Evolutionary conservation across 2,888 invertebrate species (phyloP), one percentile per base, ranked within the genome.

Genomic region (Lochmaea capreae): DNA sequence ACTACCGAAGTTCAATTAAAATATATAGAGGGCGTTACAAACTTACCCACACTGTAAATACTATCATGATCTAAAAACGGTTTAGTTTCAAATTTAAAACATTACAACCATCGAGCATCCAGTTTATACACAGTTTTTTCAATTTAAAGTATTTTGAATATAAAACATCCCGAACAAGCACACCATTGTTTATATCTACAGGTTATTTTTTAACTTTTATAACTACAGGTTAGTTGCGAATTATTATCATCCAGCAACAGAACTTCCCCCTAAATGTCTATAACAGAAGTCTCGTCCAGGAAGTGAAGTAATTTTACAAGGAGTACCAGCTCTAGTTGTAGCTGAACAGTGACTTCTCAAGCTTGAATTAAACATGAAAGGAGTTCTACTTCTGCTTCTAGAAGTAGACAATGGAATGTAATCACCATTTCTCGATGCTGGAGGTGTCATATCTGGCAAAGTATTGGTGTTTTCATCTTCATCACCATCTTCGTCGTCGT

Each of bases 201-300:
- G 5, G 33, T 5, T 33, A 33, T 33, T 33, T 33, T 39, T 1
- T 39, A 39, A 39, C 5, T 9, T 39, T 6, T 39, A 39, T 39
- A 8, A 39, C 8, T 39, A 39, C 33, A 39, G 1, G 6, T 39
- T 39, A 39, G 33, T 39, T 39, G 9, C 6, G 1, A 39, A 39
- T 54, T 16, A 18, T 49, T 5, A 49, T 16, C 76, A 82, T 42
- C 82, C 82, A 71, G 85, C 81, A 58, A 87, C 81, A 14, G 87
- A 88, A 79, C 86, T 85, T 11, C 87, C 88, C 22, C 73, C 78
- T 77, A 86, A 84, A 82, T 87, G 88, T 42, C 86, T 81, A 73
- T 83, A 82, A 78, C 87, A 88, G 76, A 76, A 87, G 77, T 86
- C 85, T 58, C 86, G 79, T 33, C 87, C 87, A 42, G 83, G 79